A percentile compares a stretch with the other conserved stretches of the same genome.
These are phyloP conservation scores for Notarius lentiginosus DNA, from an alignment of 2,113 vertebrate species.

Conservation along the genomic window DNA sequence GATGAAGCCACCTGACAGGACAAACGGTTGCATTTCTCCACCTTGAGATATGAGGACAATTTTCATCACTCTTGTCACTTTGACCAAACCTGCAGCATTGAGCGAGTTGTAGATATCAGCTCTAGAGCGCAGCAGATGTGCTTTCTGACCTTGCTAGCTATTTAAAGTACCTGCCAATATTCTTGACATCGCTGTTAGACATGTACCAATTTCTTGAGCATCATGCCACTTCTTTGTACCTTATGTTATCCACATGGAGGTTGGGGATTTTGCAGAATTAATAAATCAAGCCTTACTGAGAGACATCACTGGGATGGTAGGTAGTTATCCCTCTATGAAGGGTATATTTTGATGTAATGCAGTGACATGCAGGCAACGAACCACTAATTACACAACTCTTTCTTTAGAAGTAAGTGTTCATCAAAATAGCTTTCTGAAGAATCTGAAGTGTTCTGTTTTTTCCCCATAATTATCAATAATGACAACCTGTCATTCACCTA, in stretches of 20 bases:
- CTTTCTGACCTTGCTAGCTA: constrained; percentile 31
- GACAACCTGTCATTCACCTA: background rate
- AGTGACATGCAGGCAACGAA: background rate
- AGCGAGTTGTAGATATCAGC: background rate
- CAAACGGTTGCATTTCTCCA: constrained; percentile 24
- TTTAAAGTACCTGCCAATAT: constrained; percentile 31
- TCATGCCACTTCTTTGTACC: background rate
- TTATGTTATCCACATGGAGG: background rate
- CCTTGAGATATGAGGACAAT: constrained; percentile 27
- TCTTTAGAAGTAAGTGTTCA: constrained; percentile 2
- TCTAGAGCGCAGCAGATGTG: background rate
- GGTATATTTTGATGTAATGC: constrained; percentile 4
- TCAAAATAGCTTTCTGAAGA: constrained; percentile 8
- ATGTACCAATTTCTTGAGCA: background rate
- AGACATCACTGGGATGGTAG: background rate
- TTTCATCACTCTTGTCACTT: constrained; percentile 24
- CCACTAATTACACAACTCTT: constrained; percentile 18
- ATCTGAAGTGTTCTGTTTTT: background rate
- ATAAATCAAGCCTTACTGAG: background rate
- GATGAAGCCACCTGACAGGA: constrained; percentile 22
- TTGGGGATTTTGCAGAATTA: background rate
- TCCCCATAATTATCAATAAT: background rate
- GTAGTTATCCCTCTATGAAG: background rate
- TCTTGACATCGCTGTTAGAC: background rate
- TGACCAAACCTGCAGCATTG: constrained; percentile 5